These are phyloP conservation scores for Drosophila testacea DNA, from an alignment of 2,888 invertebrate species.

Conservation along the genomic window DNA sequence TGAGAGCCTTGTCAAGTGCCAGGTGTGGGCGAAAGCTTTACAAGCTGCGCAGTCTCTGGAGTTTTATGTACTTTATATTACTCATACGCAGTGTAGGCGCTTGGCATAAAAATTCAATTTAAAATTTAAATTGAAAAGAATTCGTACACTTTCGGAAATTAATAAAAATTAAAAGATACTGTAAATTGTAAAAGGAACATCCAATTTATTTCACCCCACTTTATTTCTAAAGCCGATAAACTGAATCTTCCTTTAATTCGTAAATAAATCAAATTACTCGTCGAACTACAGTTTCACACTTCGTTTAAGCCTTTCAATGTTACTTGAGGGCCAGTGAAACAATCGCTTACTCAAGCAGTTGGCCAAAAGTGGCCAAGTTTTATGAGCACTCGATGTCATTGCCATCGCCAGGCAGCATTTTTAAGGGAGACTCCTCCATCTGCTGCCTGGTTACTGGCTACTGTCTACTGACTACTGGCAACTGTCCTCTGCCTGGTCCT, in stretches of 20 bases:
- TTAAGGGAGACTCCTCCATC: not conserved
- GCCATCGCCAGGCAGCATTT: slow-evolving; percentile 41
- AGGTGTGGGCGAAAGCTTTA: slow-evolving; percentile 32
- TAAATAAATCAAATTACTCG: not conserved
- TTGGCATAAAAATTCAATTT: slow-evolving; percentile 68
- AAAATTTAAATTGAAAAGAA: slow-evolving; percentile 69
- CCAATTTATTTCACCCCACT: not conserved
- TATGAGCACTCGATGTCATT: slow-evolving; percentile 64
- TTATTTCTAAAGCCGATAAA: not conserved
- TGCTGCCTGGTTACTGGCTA: slow-evolving; percentile 4
- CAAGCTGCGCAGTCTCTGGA: slow-evolving; percentile 26
- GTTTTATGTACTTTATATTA: slow-evolving; percentile 64
- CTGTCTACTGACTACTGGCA: slow-evolving; percentile 1
- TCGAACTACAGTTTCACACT: too few relatives aligned
- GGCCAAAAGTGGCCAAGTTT: slow-evolving; percentile 48
- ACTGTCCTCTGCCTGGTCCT: slow-evolving; percentile 4
- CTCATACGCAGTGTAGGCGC: slow-evolving; percentile 54
- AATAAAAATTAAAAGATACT: slow-evolving; percentile 15
- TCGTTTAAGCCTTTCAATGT: slow-evolving; percentile 18
- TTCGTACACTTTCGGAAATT: slow-evolving; percentile 40
- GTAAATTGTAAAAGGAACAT: not conserved
- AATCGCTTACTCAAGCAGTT: slow-evolving; percentile 10
- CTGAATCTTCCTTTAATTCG: not conserved
- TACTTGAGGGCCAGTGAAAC: slow-evolving; percentile 12
- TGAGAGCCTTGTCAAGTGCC: slow-evolving; percentile 40